These are phyloP conservation scores for Macrobrachium nipponense DNA, from an alignment of 1,140 invertebrate genomes.

Conservation along the genomic window DNA sequence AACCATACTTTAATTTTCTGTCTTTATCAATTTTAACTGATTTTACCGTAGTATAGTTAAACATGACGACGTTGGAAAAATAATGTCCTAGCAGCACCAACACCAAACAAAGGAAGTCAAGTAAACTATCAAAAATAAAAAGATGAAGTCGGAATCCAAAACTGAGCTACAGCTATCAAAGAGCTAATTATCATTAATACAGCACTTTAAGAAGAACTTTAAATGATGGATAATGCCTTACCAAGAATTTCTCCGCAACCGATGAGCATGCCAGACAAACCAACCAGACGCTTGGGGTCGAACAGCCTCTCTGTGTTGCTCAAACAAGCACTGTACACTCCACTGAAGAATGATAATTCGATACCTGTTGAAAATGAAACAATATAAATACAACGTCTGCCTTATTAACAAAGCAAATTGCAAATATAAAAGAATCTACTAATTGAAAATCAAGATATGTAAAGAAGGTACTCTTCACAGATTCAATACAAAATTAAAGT, in stretches of 20 bases:
- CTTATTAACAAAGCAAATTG: background rate
- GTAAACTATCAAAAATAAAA: no score
- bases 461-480: background rate
- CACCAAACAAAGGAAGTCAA: no score
- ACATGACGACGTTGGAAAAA: background rate
- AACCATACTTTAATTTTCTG: no score
- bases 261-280: conserved; percentile 92
- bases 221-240: conserved; percentile 67
- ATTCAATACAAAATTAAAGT: background rate
- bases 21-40: background rate
- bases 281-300: conserved; percentile 85
- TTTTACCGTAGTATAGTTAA: background rate
- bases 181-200: no score
- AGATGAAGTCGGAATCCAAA: no score
- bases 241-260: conserved; percentile 92
- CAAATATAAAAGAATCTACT: background rate
- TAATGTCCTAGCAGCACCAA: no score
- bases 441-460: background rate
- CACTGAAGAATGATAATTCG: conserved; percentile 93
- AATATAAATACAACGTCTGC: background rate
- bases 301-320: conserved; percentile 66
- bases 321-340: conserved; percentile 82
- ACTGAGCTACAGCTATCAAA: background rate
- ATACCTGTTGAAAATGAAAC: conserved; percentile 76
- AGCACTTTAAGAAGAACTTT: background rate